Conservation (phyloP, 2,888 invertebrate species). For the Agriotes lineatus region DNA sequence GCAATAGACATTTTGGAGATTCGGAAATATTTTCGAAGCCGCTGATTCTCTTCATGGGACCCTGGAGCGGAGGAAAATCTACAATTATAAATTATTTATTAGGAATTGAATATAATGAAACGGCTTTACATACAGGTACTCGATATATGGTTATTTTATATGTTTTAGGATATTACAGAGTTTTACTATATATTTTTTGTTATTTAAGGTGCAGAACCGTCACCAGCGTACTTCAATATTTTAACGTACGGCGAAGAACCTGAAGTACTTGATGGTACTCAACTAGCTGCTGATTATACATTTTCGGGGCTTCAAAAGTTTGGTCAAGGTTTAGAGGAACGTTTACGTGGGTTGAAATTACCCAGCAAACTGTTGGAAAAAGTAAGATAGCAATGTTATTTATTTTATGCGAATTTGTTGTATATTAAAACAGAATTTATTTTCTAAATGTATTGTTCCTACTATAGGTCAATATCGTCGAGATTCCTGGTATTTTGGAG, state of each 20-base stretch:
- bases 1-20: slow-evolving; percentile 92
- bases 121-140: slow-evolving; percentile 89
- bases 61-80: slow-evolving; percentile 97
- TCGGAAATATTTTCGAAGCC: slow-evolving; percentile 96
- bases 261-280: slow-evolving; percentile 90
- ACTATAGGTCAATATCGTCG: slow-evolving; percentile 90
- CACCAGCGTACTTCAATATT: slow-evolving; percentile 93
- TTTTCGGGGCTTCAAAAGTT: slow-evolving; percentile 95
- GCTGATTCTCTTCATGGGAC: slow-evolving; percentile 92
- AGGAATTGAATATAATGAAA: slow-evolving; percentile 86
- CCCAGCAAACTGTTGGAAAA: slow-evolving; percentile 89
- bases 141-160: too few relatives aligned
- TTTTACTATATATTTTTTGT: background rate
- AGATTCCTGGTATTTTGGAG: slow-evolving; percentile 96
- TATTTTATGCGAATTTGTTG: background rate
- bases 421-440: background rate
- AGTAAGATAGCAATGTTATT: slow-evolving; percentile 70
- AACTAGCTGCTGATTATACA: slow-evolving; percentile 94
- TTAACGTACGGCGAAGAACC: slow-evolving; percentile 90
- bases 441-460: background rate
- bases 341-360: slow-evolving; percentile 84
- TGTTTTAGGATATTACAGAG: too few relatives aligned
- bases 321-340: slow-evolving; percentile 92
- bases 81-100: slow-evolving; percentile 93
- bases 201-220: slow-evolving; percentile 88